These are phyloP conservation scores for Colossoma macropomum DNA, from an alignment of 2,113 vertebrate genomes.

Conservation along the genomic window DNA sequence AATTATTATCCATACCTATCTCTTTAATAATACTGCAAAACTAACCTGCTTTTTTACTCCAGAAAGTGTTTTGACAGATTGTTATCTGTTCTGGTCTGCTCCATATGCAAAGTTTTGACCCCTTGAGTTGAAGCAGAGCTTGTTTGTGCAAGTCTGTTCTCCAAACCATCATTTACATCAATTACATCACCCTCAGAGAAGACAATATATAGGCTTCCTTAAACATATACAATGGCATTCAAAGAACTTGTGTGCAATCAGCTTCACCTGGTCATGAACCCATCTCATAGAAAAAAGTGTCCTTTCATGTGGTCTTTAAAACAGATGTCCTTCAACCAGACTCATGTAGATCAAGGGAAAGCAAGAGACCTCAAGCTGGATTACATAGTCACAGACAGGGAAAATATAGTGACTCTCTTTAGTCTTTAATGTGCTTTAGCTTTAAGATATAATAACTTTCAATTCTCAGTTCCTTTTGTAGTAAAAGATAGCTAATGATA, in stretches of 20 bases:
- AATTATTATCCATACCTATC: too few species aligned
- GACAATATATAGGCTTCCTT: conserved; percentile 14
- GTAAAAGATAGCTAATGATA: not conserved
- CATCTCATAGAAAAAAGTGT: conserved; percentile 9
- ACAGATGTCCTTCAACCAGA: not conserved
- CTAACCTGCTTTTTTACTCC: not conserved
- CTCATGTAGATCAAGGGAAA: not conserved
- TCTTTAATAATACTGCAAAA: not conserved
- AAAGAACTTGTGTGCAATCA: not conserved
- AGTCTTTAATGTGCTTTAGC: not conserved
- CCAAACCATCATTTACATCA: conserved; percentile 42
- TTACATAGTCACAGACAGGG: too few species aligned
- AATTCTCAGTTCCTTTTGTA: not conserved
- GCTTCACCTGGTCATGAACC: conserved; percentile 24
- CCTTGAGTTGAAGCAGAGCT: conserved; percentile 21
- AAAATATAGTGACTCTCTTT: not conserved
- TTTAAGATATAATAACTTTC: not conserved
- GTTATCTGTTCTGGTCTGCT: not conserved
- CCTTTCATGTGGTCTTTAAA: not conserved
- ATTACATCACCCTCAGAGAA: conserved; percentile 44
- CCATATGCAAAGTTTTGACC: not conserved
- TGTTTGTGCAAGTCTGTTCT: conserved; percentile 51
- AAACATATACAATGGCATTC: conserved; percentile 22
- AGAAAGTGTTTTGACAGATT: not conserved
- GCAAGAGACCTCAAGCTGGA: not conserved